Base-by-base conservation (phyloP, 2,797 vertebrate genomes). In the Forpus xanthops region DNA sequence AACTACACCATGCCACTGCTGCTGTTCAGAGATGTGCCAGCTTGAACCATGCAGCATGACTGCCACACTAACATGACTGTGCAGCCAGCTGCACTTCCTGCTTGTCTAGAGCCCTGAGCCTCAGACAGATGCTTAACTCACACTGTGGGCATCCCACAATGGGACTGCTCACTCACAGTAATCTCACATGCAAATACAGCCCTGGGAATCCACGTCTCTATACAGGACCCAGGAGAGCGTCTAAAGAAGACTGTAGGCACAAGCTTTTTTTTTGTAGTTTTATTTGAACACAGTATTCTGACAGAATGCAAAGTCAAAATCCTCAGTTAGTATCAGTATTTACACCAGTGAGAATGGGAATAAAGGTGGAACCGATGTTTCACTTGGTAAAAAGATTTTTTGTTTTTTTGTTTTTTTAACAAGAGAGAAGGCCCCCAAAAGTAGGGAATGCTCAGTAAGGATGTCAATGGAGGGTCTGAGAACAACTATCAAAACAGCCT, bases 231-330 rank as follows among this genome's bases (percentile, higher is more conserved):
- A 25, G 35, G 50, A 42, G 3, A 28, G 84, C 93, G 97, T 25
- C 95, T 79, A 15, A 94, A 91, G 71, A 88, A 84, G 91, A 95
- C 86, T 35, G 72, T 9, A 73, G 65, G 3, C 75, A 15, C 4
- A 12, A 41, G 39, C 2, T 53, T 94, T 97, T 97, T 94, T 97
- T 97, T 97, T 83, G 96, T 98, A 83, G 76, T 95, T 98, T 99
- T 99, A 99, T 98, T 99, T 99, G 98, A 99, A 99, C 98, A 99
- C 98, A 99, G 98, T 98, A 98, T 98, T 98, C 98, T 98, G 98
- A 98, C 98, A 99, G 98, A 99, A 98, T 98, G 98, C 98, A 98
- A 98, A 98, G 98, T 99, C 98, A 98, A 98, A 98, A 98, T 98
- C 98, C 98, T 98, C 97, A 98, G 98, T 99, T 98, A 98, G 98